These are phyloP conservation scores for Thecocarcelia acutangulata DNA, from an alignment of 2,888 invertebrate genomes.

Conservation along the genomic window DNA sequence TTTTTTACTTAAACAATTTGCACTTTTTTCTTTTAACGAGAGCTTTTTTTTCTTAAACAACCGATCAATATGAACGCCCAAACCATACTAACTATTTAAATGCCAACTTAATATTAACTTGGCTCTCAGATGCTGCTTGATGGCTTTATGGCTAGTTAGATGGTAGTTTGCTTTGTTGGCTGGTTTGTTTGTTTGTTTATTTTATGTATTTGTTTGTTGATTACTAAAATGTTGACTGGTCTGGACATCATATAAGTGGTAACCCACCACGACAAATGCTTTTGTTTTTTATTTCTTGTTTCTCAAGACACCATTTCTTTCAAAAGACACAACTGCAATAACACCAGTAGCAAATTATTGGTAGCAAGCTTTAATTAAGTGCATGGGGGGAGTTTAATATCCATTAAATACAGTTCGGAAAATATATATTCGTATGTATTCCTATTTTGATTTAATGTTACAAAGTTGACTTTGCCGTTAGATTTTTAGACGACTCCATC, in stretches of 20 bases:
- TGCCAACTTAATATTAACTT: constrained; percentile 70
- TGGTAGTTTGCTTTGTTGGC: constrained; percentile 47
- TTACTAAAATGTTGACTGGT: constrained; percentile 55
- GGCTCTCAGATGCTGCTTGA: constrained; percentile 69
- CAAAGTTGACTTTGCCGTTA: background rate
- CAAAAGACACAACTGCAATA: constrained; percentile 36
- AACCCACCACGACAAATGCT: constrained; percentile 37
- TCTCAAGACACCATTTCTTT: constrained; percentile 61
- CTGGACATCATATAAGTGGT: constrained; percentile 57
- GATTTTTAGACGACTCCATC: no score
- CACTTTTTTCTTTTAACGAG: constrained; percentile 26
- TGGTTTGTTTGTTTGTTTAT: constrained; percentile 42
- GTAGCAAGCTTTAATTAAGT: constrained; percentile 19
- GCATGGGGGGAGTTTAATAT: constrained; percentile 14
- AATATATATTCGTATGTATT: background rate
- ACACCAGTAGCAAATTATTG: constrained; percentile 30
- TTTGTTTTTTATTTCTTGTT: constrained; percentile 46
- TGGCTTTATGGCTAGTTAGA: constrained; percentile 53
- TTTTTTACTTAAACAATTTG: constrained; percentile 28
- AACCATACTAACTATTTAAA: constrained; percentile 76
- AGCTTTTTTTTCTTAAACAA: constrained; percentile 72
- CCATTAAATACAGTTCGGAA: background rate
- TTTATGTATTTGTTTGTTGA: constrained; percentile 46
- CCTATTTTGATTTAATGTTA: background rate
- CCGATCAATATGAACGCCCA: constrained; percentile 77